Conservation (phyloP, 2,888 invertebrate species). For the Noctuana brunneofusca region DNA sequence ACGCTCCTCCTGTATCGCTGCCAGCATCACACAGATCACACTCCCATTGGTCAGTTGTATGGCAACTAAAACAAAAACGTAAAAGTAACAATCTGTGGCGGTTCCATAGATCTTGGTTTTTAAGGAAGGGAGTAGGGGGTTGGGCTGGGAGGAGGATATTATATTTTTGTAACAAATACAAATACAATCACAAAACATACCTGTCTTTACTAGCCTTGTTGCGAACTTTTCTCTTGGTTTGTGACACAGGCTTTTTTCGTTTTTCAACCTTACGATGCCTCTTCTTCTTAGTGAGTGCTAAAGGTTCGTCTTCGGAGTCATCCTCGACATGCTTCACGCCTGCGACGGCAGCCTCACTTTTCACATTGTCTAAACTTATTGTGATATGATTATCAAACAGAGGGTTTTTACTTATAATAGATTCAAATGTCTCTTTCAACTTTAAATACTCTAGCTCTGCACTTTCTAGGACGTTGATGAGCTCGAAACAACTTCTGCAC, state of each 20-base stretch:
- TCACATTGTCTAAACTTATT: conserved; percentile 52
- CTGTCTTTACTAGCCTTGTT: conserved; percentile 45
- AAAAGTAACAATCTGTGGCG: too few relatives aligned
- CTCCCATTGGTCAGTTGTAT: conserved; percentile 49
- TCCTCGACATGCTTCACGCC: conserved; percentile 38
- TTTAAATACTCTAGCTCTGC: conserved; percentile 68
- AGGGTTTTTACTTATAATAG: conserved; percentile 68
- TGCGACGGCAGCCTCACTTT: conserved; percentile 42
- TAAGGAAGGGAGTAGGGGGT: too few relatives aligned
- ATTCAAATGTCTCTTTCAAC: conserved; percentile 66
- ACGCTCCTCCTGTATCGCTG: conserved; percentile 50
- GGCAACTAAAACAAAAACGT: neutral
- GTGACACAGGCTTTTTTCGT: conserved; percentile 58
- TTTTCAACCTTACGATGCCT: conserved; percentile 57
- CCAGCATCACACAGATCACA: conserved; percentile 56
- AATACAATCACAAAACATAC: conserved; percentile 36
- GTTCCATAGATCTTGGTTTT: too few relatives aligned
- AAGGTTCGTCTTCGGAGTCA: conserved; percentile 70
- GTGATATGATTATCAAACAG: conserved; percentile 51
- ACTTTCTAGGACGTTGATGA: conserved; percentile 66
- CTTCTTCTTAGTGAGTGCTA: conserved; percentile 63
- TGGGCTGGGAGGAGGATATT: too few relatives aligned
- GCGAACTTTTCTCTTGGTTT: conserved; percentile 47
- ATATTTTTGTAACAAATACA: neutral
- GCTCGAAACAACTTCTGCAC: conserved; percentile 65